Conservation (phyloP, 2,113 vertebrate genomes). For the Daubentonia madagascariensis region DNA sequence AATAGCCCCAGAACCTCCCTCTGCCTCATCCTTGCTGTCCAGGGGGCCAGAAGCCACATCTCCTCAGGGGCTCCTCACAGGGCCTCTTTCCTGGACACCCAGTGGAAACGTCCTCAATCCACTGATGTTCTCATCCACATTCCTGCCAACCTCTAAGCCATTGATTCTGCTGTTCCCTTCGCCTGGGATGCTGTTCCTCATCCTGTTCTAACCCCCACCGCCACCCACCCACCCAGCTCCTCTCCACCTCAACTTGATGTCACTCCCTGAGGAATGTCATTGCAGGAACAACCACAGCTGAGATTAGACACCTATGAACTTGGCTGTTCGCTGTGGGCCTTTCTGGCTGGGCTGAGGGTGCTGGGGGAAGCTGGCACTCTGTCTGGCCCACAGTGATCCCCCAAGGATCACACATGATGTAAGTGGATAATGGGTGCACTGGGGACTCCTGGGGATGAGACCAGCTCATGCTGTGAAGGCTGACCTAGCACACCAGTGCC, state of each 20-base stretch:
- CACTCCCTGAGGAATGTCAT: neutral
- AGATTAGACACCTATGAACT: neutral
- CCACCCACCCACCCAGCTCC: neutral
- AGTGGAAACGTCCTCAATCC: neutral
- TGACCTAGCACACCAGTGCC: neutral
- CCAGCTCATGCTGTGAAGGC: too few species aligned
- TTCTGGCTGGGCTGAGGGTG: neutral
- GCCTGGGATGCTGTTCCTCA: neutral
- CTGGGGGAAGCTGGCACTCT: neutral
- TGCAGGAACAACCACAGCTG: neutral
- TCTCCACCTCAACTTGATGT: neutral
- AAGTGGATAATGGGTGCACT: too few species aligned
- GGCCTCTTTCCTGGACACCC: neutral
- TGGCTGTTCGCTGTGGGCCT: neutral
- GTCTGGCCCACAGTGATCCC: neutral
- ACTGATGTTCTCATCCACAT: too few species aligned
- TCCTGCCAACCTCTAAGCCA: neutral
- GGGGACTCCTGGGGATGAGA: neutral
- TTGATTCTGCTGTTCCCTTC: neutral
- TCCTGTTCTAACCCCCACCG: neutral
- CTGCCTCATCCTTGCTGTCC: neutral
- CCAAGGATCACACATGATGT: accelerated
- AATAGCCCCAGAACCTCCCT: neutral
- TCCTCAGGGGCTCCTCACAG: neutral
- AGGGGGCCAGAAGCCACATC: neutral